phyloP scores from a whole-genome alignment of 2,113 vertebrate genomes.

The Grammomys surdaster region DNA sequence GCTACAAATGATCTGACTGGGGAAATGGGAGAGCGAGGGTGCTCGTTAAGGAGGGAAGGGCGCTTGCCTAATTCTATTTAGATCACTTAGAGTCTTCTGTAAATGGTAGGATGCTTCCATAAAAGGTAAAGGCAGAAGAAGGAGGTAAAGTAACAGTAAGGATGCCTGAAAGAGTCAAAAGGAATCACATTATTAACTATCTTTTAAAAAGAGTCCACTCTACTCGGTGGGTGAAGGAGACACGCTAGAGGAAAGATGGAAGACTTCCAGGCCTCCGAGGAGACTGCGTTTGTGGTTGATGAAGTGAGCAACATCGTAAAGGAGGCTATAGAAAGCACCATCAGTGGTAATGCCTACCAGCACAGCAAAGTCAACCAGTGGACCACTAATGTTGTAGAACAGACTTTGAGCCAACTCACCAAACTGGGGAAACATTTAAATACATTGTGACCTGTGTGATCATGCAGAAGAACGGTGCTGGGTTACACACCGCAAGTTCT shows the following conservation, averaged over 20 bases:
- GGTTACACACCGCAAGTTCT: no score
- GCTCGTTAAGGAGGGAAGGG: background rate
- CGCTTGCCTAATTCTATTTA: background rate
- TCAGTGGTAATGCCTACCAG: no score
- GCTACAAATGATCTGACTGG: background rate
- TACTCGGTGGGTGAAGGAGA: background rate
- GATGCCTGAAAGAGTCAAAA: background rate
- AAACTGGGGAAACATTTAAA: no score
- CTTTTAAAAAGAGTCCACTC: background rate
- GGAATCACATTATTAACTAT: background rate
- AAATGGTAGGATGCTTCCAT: background rate
- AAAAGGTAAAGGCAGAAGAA: background rate
- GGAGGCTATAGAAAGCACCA: no score
- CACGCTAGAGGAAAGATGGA: conserved; percentile 86
- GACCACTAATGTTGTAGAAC: no score
- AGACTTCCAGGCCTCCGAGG: conserved; percentile 89
- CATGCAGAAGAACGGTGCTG: no score
- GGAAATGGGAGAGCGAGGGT: background rate
- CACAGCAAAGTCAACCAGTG: no score
- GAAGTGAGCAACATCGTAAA: no score
- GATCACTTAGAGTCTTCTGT: background rate
- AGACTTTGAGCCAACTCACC: no score
- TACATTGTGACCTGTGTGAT: no score
- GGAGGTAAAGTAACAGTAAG: background rate
- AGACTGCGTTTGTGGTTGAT: conserved; percentile 68